Percentiles rank a stretch among this genome's conserved stretches.
phyloP scores from a whole-genome alignment of 2,113 vertebrate species.

The Echinops telfairi region DNA sequence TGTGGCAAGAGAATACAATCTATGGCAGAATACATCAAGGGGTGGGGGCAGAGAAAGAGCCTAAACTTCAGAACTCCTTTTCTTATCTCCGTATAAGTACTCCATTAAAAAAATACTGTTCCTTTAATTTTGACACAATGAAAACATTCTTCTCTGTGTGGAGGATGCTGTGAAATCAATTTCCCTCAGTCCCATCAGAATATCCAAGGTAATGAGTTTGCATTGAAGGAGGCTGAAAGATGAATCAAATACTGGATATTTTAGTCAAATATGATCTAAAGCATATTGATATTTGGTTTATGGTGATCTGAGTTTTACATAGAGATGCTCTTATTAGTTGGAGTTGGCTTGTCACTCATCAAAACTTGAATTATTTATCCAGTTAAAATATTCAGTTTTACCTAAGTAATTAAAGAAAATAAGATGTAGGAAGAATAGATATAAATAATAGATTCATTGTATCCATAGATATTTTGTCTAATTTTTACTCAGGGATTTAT shows the following conservation, averaged over 20 bases:
- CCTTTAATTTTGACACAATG: constrained; percentile 22
- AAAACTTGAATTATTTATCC: constrained; percentile 36
- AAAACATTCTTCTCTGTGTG: not conserved
- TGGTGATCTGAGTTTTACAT: constrained; percentile 30
- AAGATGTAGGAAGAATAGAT: constrained; percentile 26
- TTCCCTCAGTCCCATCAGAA: not conserved
- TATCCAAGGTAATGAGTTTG: not conserved
- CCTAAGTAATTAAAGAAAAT: constrained; percentile 48
- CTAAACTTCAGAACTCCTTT: not conserved
- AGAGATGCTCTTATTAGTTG: not conserved
- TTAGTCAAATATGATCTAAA: not conserved
- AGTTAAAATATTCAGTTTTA: not conserved
- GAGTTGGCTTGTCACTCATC: not conserved
- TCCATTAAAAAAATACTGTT: not conserved
- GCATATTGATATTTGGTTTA: not conserved
- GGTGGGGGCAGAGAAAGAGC: not conserved
- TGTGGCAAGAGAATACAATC: too few relatives aligned
- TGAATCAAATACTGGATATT: not conserved
- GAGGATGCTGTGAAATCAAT: not conserved
- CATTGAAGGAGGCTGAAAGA: not conserved
- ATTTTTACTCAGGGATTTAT: not conserved
- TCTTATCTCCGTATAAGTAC: not conserved
- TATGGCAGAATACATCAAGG: constrained; percentile 1
- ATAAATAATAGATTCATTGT: constrained; percentile 11
- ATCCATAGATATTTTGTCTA: not conserved